A percentile compares a stretch with the other conserved stretches of the same genome.
Evolutionary conservation across 2,888 invertebrate genomes (phyloP).

Genomic region (Lissonota sp.): DNA sequence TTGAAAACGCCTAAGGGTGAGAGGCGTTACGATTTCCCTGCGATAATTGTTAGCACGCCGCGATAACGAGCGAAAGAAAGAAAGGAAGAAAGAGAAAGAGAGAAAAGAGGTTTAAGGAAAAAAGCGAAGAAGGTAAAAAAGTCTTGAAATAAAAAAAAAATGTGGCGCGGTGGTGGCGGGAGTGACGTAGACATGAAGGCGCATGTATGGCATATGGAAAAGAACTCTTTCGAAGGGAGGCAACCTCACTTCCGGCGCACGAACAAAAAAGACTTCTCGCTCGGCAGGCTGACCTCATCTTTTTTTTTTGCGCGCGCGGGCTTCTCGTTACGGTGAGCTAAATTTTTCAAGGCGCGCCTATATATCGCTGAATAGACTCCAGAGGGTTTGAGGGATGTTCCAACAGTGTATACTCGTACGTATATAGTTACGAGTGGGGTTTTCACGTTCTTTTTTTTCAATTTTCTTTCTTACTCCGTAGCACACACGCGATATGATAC

Average conservation of each 20-base stretch:
- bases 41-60: conserved; percentile 55
- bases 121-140: conserved; percentile 19
- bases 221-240: background rate
- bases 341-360: conserved; percentile 77
- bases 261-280: conserved; percentile 44
- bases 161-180: conserved; percentile 18
- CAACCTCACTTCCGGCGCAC: conserved; percentile 47
- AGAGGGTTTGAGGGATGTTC: conserved; percentile 29
- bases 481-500: conserved; percentile 54
- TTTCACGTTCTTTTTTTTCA: too few species aligned
- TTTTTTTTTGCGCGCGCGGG: too few species aligned
- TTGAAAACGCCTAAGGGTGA: conserved; percentile 30
- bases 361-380: conserved; percentile 74
- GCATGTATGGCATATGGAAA: conserved; percentile 32
- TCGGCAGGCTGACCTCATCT: conserved; percentile 71
- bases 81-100: conserved; percentile 33
- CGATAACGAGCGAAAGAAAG: conserved; percentile 45
- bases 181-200: conserved; percentile 15
- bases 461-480: too few species aligned
- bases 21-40: conserved; percentile 55
- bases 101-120: conserved; percentile 24
- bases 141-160: background rate
- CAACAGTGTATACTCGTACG: conserved; percentile 4
- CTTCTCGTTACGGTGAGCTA: conserved; percentile 76
- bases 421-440: conserved; percentile 6